These are phyloP conservation scores for Sapayoa aenigma DNA, from an alignment of 2,113 vertebrate species.

Conservation along the genomic window DNA sequence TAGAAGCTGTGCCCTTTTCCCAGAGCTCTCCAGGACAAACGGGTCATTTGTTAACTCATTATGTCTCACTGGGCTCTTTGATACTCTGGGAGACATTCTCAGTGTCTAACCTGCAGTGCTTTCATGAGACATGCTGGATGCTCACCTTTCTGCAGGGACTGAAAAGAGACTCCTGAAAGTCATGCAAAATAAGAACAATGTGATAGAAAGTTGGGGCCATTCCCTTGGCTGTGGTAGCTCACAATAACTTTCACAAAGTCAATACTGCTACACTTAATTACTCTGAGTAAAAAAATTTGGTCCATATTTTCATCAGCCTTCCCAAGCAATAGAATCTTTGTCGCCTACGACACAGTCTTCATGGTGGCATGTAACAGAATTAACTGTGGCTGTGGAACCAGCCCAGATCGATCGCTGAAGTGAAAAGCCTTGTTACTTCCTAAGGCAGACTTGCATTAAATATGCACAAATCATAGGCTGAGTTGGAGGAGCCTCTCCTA, in stretches of 20 bases:
- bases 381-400: slow-evolving; percentile 12
- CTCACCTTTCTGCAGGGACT: not conserved
- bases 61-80: not conserved
- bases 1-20: not conserved
- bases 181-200: not conserved
- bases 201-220: not conserved
- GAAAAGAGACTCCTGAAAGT: not conserved
- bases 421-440: slow-evolving; percentile 34
- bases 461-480: slow-evolving; percentile 46
- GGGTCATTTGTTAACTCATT: not conserved
- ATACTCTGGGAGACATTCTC: not conserved
- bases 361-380: not conserved
- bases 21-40: not conserved
- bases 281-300: not conserved
- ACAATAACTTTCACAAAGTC: slow-evolving; percentile 19
- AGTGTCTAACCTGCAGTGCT: not conserved
- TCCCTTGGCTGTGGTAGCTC: not conserved
- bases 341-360: not conserved
- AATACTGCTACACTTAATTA: slow-evolving; percentile 10
- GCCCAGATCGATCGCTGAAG: slow-evolving; percentile 17
- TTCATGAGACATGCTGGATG: not conserved
- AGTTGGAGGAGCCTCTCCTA: not conserved
- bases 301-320: slow-evolving; percentile 31
- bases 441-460: slow-evolving; percentile 25
- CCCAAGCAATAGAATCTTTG: not conserved